Evolutionary conservation across 1,140 invertebrate genomes (phyloP), one percentile per base, ranked within the genome.

Genomic region (Dendrolimus punctatus): DNA sequence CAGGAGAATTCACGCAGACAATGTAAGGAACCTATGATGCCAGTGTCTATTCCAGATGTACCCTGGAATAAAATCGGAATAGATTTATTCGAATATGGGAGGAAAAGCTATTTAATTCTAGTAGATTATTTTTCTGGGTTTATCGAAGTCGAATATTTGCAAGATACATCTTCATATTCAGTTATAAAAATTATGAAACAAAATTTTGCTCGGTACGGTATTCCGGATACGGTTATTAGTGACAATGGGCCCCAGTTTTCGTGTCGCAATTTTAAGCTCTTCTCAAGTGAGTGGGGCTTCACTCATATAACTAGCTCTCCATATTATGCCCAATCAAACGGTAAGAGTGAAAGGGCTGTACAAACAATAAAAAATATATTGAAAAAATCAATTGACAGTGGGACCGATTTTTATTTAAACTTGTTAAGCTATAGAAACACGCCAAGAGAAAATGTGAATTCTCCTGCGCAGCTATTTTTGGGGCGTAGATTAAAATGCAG

Each of bases 161-260:
- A 5, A 7, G 50, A 43, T 47, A 61, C 60, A 0, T 51, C 2
- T 7, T 47, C 9, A 42, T 54, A 7, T 6, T 6, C 8, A 0
- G 58, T 62, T 2, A 59, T 64, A 5, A 5, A 23, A n/a, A 51
- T 47, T 7, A 44, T 62, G 40, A 69, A 69, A 51, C 58, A 53
- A 41, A 64, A 76, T 23, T 83, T 88, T 64, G 57, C 77, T 8
- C 46, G 63, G 40, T 74, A 80, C 60, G 77, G 84, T 9, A 69
- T 87, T 39, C 86, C 80, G 7, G 54, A 57, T 1, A 40, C 60
- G 38, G 43, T 87, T 1, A 65, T 85, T 3, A 73, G 73, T 6
- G 86, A 88, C 53, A 73, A 78, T 56, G 75, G 73, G 10, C 58
- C 66, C 6, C 64, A 73, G 44, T 87, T 84, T 61, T 60, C 49